Evolutionary conservation across 2,888 invertebrate genomes (phyloP), one percentile per base, ranked within the genome.

Genomic region (Petrophora chlorosata): DNA sequence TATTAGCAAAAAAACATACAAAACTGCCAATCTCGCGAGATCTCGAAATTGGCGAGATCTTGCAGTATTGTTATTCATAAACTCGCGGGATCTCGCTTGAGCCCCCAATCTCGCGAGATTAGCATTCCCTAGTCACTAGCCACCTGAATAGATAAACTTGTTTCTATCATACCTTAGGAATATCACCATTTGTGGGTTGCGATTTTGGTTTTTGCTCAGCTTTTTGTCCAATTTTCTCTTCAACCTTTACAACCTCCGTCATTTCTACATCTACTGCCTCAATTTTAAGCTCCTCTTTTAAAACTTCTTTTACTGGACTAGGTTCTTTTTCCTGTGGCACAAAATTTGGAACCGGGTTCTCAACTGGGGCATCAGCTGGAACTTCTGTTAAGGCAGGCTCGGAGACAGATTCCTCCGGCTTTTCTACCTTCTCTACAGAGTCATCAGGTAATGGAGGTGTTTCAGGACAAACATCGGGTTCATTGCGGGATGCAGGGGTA

Each of bases 121-220:
- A n/a, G n/a, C n/a, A n/a, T n/a, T n/a, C n/a, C n/a, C n/a, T n/a
- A n/a, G n/a, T n/a, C n/a, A n/a, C n/a, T n/a, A n/a, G n/a, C n/a
- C n/a, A n/a, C n/a, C n/a, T n/a, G 9, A 9, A 9, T 9, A 22
- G 48, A 8, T 15, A 29, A 29, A 3, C 8, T n/a, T 7, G 29
- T 22, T 22, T 5, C 5, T 26, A 39, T 13, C 50, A 60, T 70
- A 83, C 85, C 82, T 87, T 89, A 40, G 61, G 41, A 41, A 87
- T 63, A 65, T 89, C 88, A 49, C 89, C 89, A 73, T 89, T 89
- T 51, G 87, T 65, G 10, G 87, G 72, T 44, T 73, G 74, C 30
- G 67, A 53, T 56, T 71, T 78, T 28, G 70, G 52, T 53, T 79
- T 85, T 0, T 46, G 34, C 16, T 70, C 58, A 9, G 70, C 63